Base-by-base conservation (phyloP, 2,113 vertebrate species). In the Micromys minutus region DNA sequence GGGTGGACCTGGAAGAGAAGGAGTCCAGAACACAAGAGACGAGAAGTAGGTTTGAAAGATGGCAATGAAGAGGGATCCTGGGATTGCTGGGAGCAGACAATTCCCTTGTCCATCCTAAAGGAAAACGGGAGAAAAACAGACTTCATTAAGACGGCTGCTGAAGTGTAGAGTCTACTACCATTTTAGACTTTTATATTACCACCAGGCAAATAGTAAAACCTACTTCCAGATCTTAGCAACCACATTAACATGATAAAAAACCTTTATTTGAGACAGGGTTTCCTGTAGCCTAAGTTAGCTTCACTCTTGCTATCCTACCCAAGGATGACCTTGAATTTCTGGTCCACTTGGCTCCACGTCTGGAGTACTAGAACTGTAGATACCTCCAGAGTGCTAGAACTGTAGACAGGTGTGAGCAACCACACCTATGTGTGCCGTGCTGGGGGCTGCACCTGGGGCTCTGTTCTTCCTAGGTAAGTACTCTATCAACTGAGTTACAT, bases 121-220 rank as follows among this genome's bases (percentile, higher is more conserved):
- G 59, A 59, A 80, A 80, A n/a, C 67, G 19, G 80, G 71, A 80
- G 63, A 80, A 89, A 93, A 96, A 65, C 16, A 76, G 21, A 67
- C 71, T 88, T 67, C 65, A 36, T 16, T 67, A 36, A 36, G 65
- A 36, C 16, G 31, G 72, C 39, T 34, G 39, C 31, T 50, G 19
- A 91, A 47, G 42, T 71, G 31, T 52, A 91, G 45, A 50, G 21
- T 45, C 57, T 89, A 55, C 52, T 85, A 80, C 52, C 69, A 71
- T 90, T 81, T 93, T 39, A 75, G 92, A 65, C 31, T 83, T 90
- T 87, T 57, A 55, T 36, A 29, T 45, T 57, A 71, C 61, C 0
- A 76, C 4, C 45, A 83, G 36, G 36, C 42, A 87, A 87, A 57
- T 29, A 39, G 75, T n/a, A 79, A 85, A 80, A 39, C 34, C 79